Conservation (phyloP, 2,888 invertebrate genomes). For the Tenthredo mesomela region DNA sequence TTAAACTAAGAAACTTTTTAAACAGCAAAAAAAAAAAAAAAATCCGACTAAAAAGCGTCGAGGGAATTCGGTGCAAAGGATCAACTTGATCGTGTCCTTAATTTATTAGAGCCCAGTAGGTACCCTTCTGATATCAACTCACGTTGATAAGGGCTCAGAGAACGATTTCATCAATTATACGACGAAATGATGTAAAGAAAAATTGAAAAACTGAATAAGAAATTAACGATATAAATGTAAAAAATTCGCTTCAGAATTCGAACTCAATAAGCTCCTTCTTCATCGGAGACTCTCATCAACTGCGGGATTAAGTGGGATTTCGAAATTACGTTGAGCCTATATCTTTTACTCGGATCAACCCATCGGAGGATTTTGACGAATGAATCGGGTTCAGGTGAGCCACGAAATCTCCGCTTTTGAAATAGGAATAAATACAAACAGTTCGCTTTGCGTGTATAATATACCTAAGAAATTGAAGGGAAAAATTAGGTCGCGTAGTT, state of each 20-base stretch:
- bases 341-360: constrained; percentile 6
- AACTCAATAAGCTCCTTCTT: neutral
- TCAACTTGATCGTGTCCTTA: neutral
- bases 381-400: neutral
- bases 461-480: too few relatives aligned
- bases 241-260: neutral
- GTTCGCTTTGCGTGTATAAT: too few relatives aligned
- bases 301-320: neutral
- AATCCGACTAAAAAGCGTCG: neutral
- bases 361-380: neutral
- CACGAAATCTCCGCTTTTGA: neutral
- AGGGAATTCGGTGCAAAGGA: neutral
- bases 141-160: neutral
- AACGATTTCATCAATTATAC: neutral
- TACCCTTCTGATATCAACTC: neutral
- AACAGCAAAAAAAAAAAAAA: neutral
- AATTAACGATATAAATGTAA: neutral
- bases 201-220: neutral
- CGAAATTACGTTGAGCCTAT: neutral
- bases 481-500: too few relatives aligned
- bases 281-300: neutral
- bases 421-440: neutral
- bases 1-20: neutral
- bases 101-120: neutral
- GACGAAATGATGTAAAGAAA: neutral